A percentile compares a stretch with the other conserved stretches of the same genome.
These are phyloP conservation scores for Anguilla megastoma DNA, from an alignment of 2,797 vertebrate species.

Conservation along the genomic window DNA sequence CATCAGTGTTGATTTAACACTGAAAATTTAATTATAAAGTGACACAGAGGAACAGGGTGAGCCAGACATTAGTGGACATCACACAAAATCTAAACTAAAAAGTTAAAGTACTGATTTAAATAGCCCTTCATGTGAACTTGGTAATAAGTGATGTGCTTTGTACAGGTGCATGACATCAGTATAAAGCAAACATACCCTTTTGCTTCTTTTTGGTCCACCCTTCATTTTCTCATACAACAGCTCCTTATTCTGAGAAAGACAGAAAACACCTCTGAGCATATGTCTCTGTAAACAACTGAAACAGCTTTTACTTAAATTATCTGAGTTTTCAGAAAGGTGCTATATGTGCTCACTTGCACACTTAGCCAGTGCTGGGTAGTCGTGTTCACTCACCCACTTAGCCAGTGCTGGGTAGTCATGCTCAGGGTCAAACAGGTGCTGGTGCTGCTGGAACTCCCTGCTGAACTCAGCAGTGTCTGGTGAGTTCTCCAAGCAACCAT, in stretches of 20 bases:
- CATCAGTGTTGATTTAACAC: neutral
- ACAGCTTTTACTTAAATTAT: neutral
- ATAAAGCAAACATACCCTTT: constrained; percentile 77
- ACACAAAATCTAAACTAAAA: constrained; percentile 30
- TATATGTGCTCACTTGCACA: neutral
- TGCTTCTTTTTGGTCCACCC: constrained; percentile 87
- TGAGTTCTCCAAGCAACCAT: constrained; percentile 91
- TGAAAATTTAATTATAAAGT: neutral
- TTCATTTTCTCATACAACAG: constrained; percentile 91
- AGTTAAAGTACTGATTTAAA: neutral
- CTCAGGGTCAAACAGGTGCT: constrained; percentile 93
- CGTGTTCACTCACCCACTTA: constrained; percentile 86
- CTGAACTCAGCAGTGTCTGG: constrained; percentile 97
- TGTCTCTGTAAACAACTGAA: neutral
- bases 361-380: neutral
- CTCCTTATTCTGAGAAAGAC: constrained; percentile 85
- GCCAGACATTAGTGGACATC: neutral
- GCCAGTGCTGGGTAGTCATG: constrained; percentile 87
- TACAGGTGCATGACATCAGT: neutral
- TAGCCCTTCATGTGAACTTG: neutral
- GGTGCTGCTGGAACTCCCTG: constrained; percentile 92
- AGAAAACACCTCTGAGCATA: neutral
- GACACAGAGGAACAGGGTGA: neutral
- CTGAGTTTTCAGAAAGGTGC: too few relatives aligned
- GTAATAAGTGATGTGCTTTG: neutral